phyloP scores from a whole-genome alignment of 2,888 invertebrate genomes.

The Sepiola atlantica region DNA sequence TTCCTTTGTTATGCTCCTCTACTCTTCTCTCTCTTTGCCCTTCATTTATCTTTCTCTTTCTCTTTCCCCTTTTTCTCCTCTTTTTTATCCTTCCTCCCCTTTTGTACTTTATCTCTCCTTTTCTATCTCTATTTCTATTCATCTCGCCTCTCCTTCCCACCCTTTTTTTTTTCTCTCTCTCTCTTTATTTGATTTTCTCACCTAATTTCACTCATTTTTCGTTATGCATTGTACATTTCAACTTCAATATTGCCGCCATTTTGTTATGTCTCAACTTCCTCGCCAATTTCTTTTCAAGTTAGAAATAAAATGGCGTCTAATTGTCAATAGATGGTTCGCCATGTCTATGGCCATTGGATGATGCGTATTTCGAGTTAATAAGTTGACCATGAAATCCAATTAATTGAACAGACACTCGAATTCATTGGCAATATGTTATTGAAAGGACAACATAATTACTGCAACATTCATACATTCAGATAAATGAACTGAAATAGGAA shows the following conservation, averaged over 20 bases:
- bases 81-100: no score
- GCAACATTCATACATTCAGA: not conserved
- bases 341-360: constrained; percentile 1
- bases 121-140: not conserved
- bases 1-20: no score
- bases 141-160: not conserved
- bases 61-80: no score
- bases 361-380: not conserved
- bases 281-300: not conserved
- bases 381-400: not conserved
- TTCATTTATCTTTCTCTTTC: not conserved
- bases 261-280: not conserved
- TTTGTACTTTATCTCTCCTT: no score
- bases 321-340: not conserved
- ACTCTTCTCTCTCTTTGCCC: not conserved
- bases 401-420: constrained; percentile 32
- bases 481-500: not conserved
- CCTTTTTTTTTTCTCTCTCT: not conserved
- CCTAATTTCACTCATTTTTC: not conserved
- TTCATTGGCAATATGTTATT: not conserved
- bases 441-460: not conserved
- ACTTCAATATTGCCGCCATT: not conserved
- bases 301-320: not conserved
- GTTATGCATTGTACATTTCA: not conserved
- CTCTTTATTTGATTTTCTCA: not conserved